Base-by-base conservation (phyloP, 2,797 vertebrate species). In the Oryzias sinensis region DNA sequence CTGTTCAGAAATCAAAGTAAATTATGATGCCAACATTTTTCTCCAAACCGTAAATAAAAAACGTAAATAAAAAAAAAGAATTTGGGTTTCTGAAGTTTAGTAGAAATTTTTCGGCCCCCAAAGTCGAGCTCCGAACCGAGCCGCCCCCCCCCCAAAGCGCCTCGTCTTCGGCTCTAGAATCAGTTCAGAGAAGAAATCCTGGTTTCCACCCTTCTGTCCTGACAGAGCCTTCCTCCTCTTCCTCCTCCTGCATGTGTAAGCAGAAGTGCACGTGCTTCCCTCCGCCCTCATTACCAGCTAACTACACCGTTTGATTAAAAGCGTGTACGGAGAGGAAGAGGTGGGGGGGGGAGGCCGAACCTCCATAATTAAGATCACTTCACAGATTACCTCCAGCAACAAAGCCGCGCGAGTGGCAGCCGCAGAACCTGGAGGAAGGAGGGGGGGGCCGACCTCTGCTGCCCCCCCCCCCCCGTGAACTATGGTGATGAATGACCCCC, bases 341-440 rank as follows among this genome's bases (percentile, higher is more conserved):
- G 68, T 50, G 70, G 56, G 67, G 73, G 72, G 79, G 82, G 79
- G 80, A 87, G 85, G 85, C 85, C 83, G 82, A 89, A 89, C 87
- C 90, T 90, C 85, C 88, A 89, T 92, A 92, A 93, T 93, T 92
- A 93, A 93, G 91, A 93, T 92, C 90, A 89, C 86, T 92, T 91
- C 88, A 79, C 83, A 93, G 91, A 93, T 93, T 92, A 92, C 87
- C 84, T 81, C 82, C 59, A 74, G 91, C 90, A 91, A 92, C 92
- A 92, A 90, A 91, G 89, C 90, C 85, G 55, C 57, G 74, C 74
- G 74, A 90, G 82, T 70, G 72, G 80, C 87, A 82, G 87, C 77
- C 87, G 82, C 83, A 84, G 84, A 87, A 82, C 90, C 87, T 81
- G 87, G 75, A 91, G 84, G 78, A 89, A 90, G 90, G 85, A 85